Conservation (phyloP, 2,113 vertebrate genomes). For the Pavo muticus region DNA sequence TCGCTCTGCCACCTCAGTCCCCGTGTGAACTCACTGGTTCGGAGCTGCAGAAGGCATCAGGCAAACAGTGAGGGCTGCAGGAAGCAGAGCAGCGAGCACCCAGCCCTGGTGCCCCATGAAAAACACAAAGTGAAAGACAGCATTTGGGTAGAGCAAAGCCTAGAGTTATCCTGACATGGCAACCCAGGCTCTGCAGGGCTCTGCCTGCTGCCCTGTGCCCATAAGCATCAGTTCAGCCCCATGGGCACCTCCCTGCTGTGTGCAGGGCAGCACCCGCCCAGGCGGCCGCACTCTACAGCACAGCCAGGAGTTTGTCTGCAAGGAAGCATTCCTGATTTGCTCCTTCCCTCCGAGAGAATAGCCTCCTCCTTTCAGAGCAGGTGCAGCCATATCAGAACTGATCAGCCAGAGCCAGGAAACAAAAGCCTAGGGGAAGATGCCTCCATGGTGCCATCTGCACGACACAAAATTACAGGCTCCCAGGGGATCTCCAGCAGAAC, state of each 20-base stretch:
- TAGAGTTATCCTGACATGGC: neutral
- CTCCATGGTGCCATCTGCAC: constrained; percentile 35
- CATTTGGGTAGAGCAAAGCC: neutral
- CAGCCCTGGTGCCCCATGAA: neutral
- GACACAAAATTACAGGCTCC: neutral
- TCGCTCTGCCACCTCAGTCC: neutral
- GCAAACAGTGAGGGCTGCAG: neutral
- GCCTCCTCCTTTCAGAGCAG: neutral
- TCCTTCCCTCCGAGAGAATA: neutral
- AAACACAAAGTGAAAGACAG: neutral
- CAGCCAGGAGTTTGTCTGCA: neutral
- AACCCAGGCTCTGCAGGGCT: neutral
- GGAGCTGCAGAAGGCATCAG: neutral
- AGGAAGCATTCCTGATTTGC: constrained; percentile 8
- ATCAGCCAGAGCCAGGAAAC: constrained; percentile 31
- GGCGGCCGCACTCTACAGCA: neutral
- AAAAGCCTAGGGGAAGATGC: constrained; percentile 14
- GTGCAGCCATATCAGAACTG: neutral
- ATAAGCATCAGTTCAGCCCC: neutral
- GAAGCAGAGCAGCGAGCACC: too few relatives aligned
- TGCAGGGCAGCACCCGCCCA: too few relatives aligned
- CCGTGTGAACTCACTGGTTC: accelerated
- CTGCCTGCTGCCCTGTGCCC: neutral
- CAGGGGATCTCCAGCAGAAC: neutral
- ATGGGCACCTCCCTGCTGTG: neutral